These are phyloP conservation scores for Nematostella vectensis DNA, from an alignment of 92 coral and sea anemone genomes.

Conservation along the genomic window DNA sequence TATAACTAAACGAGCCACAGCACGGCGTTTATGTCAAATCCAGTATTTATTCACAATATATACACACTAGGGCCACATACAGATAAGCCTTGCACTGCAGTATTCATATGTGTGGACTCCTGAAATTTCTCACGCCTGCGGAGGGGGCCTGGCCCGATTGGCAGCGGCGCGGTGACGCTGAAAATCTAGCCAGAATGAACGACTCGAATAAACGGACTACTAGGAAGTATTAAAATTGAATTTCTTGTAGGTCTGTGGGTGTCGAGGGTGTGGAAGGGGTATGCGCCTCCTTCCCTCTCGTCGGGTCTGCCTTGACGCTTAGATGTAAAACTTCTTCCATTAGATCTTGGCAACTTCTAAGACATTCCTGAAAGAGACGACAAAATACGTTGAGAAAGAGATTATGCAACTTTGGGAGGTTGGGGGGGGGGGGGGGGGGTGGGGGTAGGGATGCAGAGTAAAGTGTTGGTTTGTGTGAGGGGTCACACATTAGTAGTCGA, in stretches of 20 bases:
- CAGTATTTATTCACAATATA: conserved; percentile 47
- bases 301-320: conserved; percentile 50
- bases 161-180: too few species aligned
- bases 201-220: not conserved
- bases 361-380: conserved; percentile 66
- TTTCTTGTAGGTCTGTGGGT: conserved; percentile 96
- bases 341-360: conserved; percentile 80
- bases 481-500: too few species aligned
- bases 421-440: too few species aligned
- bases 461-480: too few species aligned
- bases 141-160: too few species aligned
- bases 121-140: too few species aligned
- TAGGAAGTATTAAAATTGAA: conserved; percentile 58
- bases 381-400: not conserved
- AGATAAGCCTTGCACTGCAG: not conserved
- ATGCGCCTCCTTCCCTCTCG: conserved; percentile 41
- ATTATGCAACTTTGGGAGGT: too few species aligned
- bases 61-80: conserved; percentile 14
- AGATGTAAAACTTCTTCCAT: conserved; percentile 92
- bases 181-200: not conserved
- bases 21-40: conserved; percentile 3
- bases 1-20: not conserved
- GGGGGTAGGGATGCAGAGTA: too few species aligned
- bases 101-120: too few species aligned
- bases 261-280: conserved; percentile 57